Evolutionary conservation across 2,797 vertebrate species (phyloP), one percentile per base, ranked within the genome.

Genomic region (Gymnoscopelus braueri): DNA sequence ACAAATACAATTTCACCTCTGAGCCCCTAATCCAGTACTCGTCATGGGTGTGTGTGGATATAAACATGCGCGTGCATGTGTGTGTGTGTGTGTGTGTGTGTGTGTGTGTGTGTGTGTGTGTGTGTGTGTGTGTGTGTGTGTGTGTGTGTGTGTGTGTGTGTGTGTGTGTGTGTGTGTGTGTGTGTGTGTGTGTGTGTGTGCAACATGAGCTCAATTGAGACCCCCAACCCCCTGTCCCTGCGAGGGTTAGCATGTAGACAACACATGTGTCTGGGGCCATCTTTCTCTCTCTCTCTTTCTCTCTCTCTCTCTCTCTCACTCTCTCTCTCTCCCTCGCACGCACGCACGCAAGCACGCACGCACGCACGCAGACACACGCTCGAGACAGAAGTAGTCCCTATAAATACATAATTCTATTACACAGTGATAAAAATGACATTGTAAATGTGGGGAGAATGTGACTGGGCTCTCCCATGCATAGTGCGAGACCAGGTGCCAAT

Each of bases 1-100:
- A 79, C 72, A 84, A 78, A 86, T 70, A 80, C 66, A 83, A 72
- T 83, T 80, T 80, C 75, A 76, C 68, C 73, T 71, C 67, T 84
- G 77, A 88, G 76, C 74, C 74, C n/a, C 23, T 83, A 77, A 85
- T 81, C 81, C 80, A 64, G 71, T 44, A 77, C 71, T 66, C 65
- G 67, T 71, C 65, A 0, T 58, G 32, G 67, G 11, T 59, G 35
- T 64, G 32, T 24, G 66, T 11, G 15, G 63, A 56, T 49, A 48
- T 49, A 55, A 60, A 32, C 26, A 35, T 47, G 56, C 53, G 60
- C 23, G 5, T 60, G 13, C 58, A n/a, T 53, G 26, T 53, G 44
- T 39, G 39, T 67, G 29, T 62, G 15, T 47, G 32, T 62, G 26
- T 24, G 29, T 53, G 59, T 69, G 15, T 67, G 11, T 47, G 60